Evolutionary conservation across 2,113 vertebrate genomes (phyloP).

Genomic region (Promerops cafer): DNA sequence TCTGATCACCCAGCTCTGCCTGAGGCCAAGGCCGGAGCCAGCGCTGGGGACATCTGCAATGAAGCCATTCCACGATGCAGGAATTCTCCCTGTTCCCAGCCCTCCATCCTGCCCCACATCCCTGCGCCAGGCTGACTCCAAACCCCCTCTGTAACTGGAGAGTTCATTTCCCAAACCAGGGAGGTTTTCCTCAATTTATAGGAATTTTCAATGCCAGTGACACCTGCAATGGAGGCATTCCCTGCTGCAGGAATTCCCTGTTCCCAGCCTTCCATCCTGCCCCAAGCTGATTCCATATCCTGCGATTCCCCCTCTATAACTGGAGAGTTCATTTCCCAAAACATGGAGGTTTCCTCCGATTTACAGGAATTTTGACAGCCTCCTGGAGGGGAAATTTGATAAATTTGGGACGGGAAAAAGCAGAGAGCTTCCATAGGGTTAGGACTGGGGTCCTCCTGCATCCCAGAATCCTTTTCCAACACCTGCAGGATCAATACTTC

Average conservation of each 20-base stretch:
- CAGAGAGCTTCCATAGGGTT: neutral
- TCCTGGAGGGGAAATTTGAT: neutral
- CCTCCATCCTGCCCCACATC: neutral
- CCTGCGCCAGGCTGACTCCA: neutral
- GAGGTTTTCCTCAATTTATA: neutral
- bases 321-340: neutral
- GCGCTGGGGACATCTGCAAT: rapidly evolving
- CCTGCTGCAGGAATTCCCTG: neutral
- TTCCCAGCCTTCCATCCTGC: neutral
- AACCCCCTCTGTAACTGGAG: rapidly evolving
- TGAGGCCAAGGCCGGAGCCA: neutral
- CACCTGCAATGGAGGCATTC: neutral
- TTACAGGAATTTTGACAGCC: neutral
- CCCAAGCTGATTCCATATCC: neutral
- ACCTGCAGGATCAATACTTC: neutral
- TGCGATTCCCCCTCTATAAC: neutral
- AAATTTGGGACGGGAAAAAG: neutral
- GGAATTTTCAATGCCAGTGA: neutral
- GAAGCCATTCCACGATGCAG: rapidly evolving
- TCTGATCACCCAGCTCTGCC: neutral
- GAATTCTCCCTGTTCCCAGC: neutral
- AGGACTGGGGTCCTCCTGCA: neutral
- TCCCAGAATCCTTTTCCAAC: neutral
- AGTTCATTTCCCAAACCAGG: neutral
- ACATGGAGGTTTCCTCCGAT: neutral